Percentiles rank a stretch among this genome's conserved stretches.
These are phyloP conservation scores for Chaetophractus vellerosus DNA, from an alignment of 2,797 vertebrate genomes.

Conservation along the genomic window DNA sequence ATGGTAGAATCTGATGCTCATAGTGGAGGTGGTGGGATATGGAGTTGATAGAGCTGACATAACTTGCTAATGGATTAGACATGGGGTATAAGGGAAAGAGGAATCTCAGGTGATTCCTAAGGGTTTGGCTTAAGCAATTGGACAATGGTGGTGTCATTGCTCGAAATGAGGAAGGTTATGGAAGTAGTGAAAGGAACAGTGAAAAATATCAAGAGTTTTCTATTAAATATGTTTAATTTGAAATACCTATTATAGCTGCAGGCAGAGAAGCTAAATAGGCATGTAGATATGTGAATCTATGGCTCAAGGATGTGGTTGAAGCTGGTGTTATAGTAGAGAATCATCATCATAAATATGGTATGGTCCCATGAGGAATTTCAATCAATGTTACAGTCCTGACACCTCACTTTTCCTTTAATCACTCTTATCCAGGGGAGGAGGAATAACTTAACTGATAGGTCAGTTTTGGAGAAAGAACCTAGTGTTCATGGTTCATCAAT, in stretches of 20 bases:
- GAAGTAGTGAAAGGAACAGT: background rate
- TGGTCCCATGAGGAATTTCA: background rate
- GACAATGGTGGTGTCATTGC: background rate
- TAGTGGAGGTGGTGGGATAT: background rate
- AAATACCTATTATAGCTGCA: background rate
- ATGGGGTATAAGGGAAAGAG: background rate
- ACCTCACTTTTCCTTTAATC: background rate
- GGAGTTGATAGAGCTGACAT: background rate
- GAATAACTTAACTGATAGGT: background rate
- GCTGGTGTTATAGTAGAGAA: background rate
- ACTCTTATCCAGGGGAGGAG: background rate
- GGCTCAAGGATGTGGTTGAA: background rate
- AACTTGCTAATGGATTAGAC: background rate
- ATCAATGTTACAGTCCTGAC: background rate
- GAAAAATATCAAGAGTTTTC: background rate
- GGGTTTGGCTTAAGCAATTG: background rate
- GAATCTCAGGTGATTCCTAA: background rate
- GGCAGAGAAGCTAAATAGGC: background rate
- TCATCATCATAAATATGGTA: background rate
- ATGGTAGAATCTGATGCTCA: background rate
- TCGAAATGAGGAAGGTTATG: background rate
- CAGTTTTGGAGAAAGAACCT: background rate
- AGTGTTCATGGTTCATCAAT: background rate
- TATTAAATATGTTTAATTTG: conserved; percentile 5
- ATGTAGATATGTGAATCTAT: background rate